phyloP scores from a whole-genome alignment of 2,888 invertebrate species.

The Sinotaia quadrata region DNA sequence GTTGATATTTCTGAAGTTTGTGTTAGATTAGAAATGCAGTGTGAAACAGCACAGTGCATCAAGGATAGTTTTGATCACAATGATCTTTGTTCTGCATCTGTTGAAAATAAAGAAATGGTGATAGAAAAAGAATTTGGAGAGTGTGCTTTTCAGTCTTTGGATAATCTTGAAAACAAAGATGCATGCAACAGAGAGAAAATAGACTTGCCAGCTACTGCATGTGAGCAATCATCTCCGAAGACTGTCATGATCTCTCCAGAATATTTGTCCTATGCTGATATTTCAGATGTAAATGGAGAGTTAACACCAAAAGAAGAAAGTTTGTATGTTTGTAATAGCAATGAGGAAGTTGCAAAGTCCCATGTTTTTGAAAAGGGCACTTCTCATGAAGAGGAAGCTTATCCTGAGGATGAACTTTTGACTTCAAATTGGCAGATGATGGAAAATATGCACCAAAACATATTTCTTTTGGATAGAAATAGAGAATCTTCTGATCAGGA shows the following conservation, averaged over 20 bases:
- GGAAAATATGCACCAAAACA: no score
- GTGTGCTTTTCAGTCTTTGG: no score
- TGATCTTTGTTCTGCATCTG: not conserved
- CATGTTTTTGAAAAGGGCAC: not conserved
- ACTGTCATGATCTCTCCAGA: no score
- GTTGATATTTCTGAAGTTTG: no score
- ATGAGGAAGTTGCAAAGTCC: not conserved
- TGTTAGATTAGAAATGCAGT: no score
- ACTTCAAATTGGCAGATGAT: not conserved
- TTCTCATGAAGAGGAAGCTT: not conserved
- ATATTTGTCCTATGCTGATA: no score
- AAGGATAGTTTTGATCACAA: not conserved
- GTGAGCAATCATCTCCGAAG: not conserved
- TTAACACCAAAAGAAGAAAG: not conserved
- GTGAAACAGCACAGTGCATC: not conserved
- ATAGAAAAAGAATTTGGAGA: no score
- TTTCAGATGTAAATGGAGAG: not conserved
- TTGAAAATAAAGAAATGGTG: no score
- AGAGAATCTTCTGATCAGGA: conserved; percentile 4
- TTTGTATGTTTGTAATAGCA: not conserved
- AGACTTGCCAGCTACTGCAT: not conserved
- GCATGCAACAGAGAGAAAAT: not conserved
- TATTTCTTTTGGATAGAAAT: no score
- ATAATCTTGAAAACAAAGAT: no score
- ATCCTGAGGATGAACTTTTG: conserved; percentile 1